Conservation (phyloP, 1,140 invertebrate species). For the Danaus melanippus region DNA sequence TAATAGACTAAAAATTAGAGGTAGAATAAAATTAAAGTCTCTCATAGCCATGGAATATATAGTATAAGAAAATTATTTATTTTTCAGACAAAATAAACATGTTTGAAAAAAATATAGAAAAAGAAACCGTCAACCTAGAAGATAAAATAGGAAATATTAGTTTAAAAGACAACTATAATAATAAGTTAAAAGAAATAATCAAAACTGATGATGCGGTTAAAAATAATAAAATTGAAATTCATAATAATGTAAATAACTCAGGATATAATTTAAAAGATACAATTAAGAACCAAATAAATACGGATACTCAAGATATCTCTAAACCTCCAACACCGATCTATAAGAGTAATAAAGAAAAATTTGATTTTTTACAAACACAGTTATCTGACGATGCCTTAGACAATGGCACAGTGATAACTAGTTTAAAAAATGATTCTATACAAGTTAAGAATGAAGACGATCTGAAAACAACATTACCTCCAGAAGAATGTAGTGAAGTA, state of each 20-base stretch:
- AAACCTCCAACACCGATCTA: slow-evolving; percentile 48
- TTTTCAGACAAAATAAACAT: slow-evolving; percentile 67
- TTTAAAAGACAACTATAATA: slow-evolving; percentile 48
- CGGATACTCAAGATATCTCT: slow-evolving; percentile 28
- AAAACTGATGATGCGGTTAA: slow-evolving; percentile 21
- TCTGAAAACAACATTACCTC: slow-evolving; percentile 12
- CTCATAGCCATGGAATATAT: too few relatives aligned
- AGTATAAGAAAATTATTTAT: too few relatives aligned
- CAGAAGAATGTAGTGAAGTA: slow-evolving; percentile 14
- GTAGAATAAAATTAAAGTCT: too few relatives aligned
- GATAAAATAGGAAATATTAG: slow-evolving; percentile 49
- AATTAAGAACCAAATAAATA: slow-evolving; percentile 11
- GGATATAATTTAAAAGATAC: slow-evolving; percentile 15
- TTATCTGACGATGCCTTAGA: slow-evolving; percentile 35
- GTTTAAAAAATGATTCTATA: slow-evolving; percentile 7
- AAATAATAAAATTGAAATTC: slow-evolving; percentile 21
- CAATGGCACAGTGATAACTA: slow-evolving; percentile 15
- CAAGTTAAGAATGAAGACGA: slow-evolving; percentile 12
- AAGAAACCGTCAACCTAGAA: slow-evolving; percentile 39
- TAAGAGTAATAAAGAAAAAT: slow-evolving; percentile 56
- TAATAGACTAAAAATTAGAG: too few relatives aligned
- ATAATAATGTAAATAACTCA: slow-evolving; percentile 17
- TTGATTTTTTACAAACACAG: slow-evolving; percentile 66
- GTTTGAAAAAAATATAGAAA: slow-evolving; percentile 62
- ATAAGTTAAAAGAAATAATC: slow-evolving; percentile 25